These are phyloP conservation scores for Ginglymostoma cirratum DNA, from an alignment of 2,113 vertebrate genomes.

Conservation along the genomic window DNA sequence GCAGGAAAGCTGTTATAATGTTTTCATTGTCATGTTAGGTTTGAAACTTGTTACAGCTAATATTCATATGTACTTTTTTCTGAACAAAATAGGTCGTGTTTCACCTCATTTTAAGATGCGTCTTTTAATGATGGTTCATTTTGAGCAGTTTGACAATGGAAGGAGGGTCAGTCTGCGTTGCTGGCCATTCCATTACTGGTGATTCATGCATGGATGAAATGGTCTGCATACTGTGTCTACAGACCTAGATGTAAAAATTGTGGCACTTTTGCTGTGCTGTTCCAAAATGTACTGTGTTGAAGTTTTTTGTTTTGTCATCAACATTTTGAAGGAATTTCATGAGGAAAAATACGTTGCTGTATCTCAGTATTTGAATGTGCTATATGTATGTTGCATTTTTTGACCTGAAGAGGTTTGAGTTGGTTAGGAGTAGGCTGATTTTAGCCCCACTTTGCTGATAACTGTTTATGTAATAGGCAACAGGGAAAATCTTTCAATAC, in stretches of 20 bases:
- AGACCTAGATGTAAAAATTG: not conserved
- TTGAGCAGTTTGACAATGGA: not conserved
- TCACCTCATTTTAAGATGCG: not conserved
- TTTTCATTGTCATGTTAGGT: not conserved
- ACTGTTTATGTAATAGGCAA: not conserved
- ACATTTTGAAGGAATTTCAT: not conserved
- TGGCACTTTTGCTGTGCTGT: not conserved
- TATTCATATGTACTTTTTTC: not conserved
- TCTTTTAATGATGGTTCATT: not conserved
- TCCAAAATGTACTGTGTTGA: not conserved
- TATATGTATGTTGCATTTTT: not conserved
- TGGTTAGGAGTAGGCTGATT: not conserved
- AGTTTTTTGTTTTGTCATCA: not conserved
- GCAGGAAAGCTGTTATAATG: not conserved
- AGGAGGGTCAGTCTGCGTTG: not conserved
- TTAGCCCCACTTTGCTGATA: not conserved
- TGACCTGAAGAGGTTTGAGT: not conserved
- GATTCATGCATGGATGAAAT: not conserved
- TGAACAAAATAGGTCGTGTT: not conserved
- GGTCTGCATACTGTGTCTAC: not conserved
- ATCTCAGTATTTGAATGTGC: not conserved
- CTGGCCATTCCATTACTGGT: not conserved
- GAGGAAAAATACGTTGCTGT: not conserved
- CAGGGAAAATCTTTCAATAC: not conserved
- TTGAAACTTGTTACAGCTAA: not conserved